Base-by-base conservation (phyloP, 2,113 vertebrate species). In the Oreocharis arfaki region DNA sequence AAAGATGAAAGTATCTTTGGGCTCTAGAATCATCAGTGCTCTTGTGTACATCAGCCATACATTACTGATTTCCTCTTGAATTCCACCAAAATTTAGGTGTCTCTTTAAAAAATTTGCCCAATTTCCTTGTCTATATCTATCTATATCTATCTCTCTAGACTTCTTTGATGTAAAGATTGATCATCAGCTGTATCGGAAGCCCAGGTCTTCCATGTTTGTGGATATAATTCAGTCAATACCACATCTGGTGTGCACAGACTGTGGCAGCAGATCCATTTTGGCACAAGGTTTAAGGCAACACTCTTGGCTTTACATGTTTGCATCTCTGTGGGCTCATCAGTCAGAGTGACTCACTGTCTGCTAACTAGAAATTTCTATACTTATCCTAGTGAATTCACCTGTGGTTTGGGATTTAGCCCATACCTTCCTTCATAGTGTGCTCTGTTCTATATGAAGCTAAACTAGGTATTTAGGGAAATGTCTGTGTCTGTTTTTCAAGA, bases 321-420 rank as follows among this genome's bases (percentile, higher is more conserved):
- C 1, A 5, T 57, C 59, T 76, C 75, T 84, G 67, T 86, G 85
- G 85, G 83, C 71, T 69, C 59, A 65, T 61, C 88, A 65, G 28
- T 61, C 83, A 84, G 3, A 42, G 57, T 41, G 41, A 87, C 70
- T 94, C 94, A 81, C 59, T 86, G 69, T 46, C 86, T 87, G 50
- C 82, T 73, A 50, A 77, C 49, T 60, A 39, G 70, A 53, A 78
- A 50, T 68, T 80, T 91, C 90, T 94, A 22, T 86, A 32, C 78
- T 92, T 84, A 60, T 52, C 79, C 12, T 4, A 42, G 77, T 78
- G 75, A 96, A 52, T 63, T 93, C 90, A 71, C 83, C 85, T 90
- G 91, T 80, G 84, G 84, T 85, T 97, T 90, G 63, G 81, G 42
- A 9, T 92, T 80, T 76, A 90, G 84, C 63, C 56, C 68, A 65